phyloP scores from a whole-genome alignment of 2,113 vertebrate genomes.

The Garra rufa region DNA sequence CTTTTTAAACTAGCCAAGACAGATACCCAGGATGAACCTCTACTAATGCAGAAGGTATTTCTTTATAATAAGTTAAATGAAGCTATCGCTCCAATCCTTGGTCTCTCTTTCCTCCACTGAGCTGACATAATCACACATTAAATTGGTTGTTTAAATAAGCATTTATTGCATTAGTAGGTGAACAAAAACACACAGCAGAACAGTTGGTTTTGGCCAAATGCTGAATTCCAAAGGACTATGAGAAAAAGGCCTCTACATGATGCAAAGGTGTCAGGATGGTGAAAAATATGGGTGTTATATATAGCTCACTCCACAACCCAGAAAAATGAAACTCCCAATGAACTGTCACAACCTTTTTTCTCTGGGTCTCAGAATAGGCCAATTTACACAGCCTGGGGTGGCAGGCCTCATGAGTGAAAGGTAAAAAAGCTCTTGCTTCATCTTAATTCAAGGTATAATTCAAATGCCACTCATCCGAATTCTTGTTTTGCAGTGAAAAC shows the following conservation, averaged over 20 bases:
- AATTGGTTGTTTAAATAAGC: constrained; percentile 72
- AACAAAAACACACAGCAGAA: constrained; percentile 58
- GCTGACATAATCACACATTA: constrained; percentile 76
- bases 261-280: constrained; percentile 35
- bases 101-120: constrained; percentile 59
- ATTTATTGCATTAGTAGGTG: constrained; percentile 63
- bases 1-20: constrained; percentile 44
- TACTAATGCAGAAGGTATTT: constrained; percentile 66
- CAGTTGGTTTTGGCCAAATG: constrained; percentile 4
- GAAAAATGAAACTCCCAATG: constrained; percentile 40
- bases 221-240: constrained; percentile 9
- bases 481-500: neutral
- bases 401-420: neutral
- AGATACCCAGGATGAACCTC: constrained; percentile 63
- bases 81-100: constrained; percentile 54
- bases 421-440: constrained; percentile 3
- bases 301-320: constrained; percentile 22
- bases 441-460: neutral
- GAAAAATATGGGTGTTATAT: constrained; percentile 9
- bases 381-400: constrained; percentile 25
- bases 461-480: constrained; percentile 5
- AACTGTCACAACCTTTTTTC: constrained; percentile 42
- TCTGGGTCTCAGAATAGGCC: constrained; percentile 33
- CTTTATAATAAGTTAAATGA: constrained; percentile 72
- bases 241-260: neutral